These are phyloP conservation scores for Glyptemys insculpta DNA, from an alignment of 2,797 vertebrate genomes.

Conservation along the genomic window DNA sequence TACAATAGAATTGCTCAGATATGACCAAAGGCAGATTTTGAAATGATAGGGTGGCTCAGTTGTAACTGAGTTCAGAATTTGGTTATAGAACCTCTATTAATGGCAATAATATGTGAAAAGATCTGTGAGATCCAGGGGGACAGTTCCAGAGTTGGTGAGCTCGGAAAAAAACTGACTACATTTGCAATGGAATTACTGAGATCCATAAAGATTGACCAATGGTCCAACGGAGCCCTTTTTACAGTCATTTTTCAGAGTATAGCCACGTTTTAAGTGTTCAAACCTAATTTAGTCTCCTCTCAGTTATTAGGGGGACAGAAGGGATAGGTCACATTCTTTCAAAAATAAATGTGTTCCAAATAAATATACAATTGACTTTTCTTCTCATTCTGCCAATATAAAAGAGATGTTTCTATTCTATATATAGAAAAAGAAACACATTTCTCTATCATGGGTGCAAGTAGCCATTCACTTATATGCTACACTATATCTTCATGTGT, in stretches of 20 bases:
- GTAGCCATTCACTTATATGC: accelerated
- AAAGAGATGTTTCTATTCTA: not conserved
- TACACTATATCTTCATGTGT: not conserved
- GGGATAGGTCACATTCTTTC: not conserved
- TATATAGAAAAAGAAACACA: not conserved
- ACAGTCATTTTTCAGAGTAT: not conserved
- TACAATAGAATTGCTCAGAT: not conserved
- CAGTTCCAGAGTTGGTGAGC: not conserved
- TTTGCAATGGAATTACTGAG: not conserved
- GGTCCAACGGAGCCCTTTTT: not conserved
- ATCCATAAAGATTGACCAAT: not conserved
- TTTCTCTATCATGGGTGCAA: accelerated
- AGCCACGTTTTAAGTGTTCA: not conserved
- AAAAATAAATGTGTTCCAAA: not conserved
- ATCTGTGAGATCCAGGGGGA: not conserved
- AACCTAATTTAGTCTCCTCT: not conserved
- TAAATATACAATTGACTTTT: not conserved
- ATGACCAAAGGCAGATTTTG: not conserved
- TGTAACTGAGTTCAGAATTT: not conserved
- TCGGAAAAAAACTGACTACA: not conserved
- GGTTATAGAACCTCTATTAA: not conserved
- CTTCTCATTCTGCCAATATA: not conserved
- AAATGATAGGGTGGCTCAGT: accelerated
- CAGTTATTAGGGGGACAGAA: not conserved
- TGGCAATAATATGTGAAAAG: not conserved